Evolutionary conservation across 1,140 invertebrate species (phyloP).

Genomic region (Hylaeus volcanicus): DNA sequence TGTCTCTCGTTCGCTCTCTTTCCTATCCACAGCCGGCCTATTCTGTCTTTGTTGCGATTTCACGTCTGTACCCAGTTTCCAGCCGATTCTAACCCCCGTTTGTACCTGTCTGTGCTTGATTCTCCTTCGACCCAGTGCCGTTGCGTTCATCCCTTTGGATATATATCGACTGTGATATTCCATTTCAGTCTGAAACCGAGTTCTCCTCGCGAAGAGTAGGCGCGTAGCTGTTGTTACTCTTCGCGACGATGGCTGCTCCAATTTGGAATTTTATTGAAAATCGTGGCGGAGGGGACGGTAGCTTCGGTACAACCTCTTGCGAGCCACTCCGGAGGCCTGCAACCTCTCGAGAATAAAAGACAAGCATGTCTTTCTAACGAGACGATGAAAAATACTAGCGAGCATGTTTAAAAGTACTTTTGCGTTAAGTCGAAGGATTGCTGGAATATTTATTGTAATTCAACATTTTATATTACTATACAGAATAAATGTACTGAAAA

Average conservation of each 20-base stretch:
- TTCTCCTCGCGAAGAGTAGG: background rate
- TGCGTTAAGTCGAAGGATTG: too few relatives aligned
- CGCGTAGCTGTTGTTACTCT: background rate
- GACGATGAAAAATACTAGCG: too few relatives aligned
- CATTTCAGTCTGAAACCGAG: background rate
- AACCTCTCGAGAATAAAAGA: too few relatives aligned
- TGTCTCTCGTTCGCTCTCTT: background rate
- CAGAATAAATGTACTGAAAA: too few relatives aligned
- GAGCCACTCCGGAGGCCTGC: too few relatives aligned
- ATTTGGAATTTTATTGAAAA: background rate
- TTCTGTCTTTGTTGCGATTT: constrained; percentile 33
- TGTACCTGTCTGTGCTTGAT: constrained; percentile 19
- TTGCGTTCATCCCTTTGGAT: background rate
- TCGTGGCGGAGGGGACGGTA: too few relatives aligned
- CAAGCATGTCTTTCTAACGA: too few relatives aligned
- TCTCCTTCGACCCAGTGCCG: background rate
- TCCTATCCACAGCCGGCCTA: background rate
- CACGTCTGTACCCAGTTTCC: constrained; percentile 17
- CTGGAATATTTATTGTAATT: too few relatives aligned
- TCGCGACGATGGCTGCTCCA: background rate
- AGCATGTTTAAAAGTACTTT: too few relatives aligned
- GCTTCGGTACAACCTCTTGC: too few relatives aligned
- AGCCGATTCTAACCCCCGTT: constrained; percentile 1
- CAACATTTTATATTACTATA: too few relatives aligned
- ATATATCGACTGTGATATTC: background rate